Evolutionary conservation across 2,113 vertebrate species (phyloP), one percentile per base, ranked within the genome.

Genomic region (Ia io): DNA sequence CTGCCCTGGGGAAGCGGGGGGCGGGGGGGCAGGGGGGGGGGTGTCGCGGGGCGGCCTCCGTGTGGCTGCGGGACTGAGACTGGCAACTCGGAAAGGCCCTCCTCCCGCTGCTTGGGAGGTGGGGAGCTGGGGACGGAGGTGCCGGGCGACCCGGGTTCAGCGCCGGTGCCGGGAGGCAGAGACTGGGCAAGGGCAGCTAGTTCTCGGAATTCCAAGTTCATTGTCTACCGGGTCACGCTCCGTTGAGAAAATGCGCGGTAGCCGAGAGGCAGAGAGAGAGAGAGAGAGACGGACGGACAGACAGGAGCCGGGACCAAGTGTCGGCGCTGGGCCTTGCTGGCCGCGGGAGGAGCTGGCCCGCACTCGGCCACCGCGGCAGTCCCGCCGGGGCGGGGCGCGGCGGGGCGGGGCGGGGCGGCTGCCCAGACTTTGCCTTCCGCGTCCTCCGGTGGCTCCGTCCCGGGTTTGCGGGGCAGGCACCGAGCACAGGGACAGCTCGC

Each of bases 371-470:
- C 28, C 37, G 16, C 32, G 2, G 91, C 28, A 2, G 65, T 13
- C 44, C 59, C 65, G 28, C 49, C n/a, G n/a, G n/a, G n/a, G n/a
- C n/a, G n/a, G n/a, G n/a, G n/a, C n/a, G n/a, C n/a, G n/a, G n/a
- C n/a, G 37, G 37, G 37, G 3, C 9, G 71, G 70, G 22, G 28
- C 70, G 14, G 1, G n/a, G 71, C 37, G 63, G 83, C 40, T 28
- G 40, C 93, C 0, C 25, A n/a, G 53, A n/a, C 42, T 53, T 32
- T 10, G 96, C 85, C 63, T 94, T 35, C 89, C 91, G 91, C 86
- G 91, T 86, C 78, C 85, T 73, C 73, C 83, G 7, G 85, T 6
- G 82, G 93, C 91, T 17, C 42, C 0, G 35, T 7, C 22, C 1
- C 10, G 74, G 65, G 82, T 82, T 53, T 83, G 73, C 14, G 28